Percentiles rank a stretch among this genome's conserved stretches.
Conservation (phyloP, 2,797 vertebrate species). For the Lepus oiostolus region DNA sequence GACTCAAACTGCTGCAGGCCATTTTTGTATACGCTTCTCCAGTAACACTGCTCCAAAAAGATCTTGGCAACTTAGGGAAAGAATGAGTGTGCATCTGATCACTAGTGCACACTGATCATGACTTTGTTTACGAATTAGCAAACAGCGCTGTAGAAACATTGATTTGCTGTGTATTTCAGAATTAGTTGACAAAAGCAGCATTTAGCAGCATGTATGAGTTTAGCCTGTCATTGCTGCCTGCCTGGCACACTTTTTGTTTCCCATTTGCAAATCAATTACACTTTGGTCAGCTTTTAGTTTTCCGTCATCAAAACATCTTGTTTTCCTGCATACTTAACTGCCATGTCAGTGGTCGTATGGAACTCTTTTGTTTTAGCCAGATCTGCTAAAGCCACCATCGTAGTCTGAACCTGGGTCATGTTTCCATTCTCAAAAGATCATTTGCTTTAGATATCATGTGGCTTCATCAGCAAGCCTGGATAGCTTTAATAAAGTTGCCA, state of each 20-base stretch:
- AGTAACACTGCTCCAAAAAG: constrained; percentile 84
- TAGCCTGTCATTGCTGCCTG: constrained; percentile 99
- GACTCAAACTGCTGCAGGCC: too few species aligned
- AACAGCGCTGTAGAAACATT: constrained; percentile 86
- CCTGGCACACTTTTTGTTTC: constrained; percentile 98
- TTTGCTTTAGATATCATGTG: constrained; percentile 99
- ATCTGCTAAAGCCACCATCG: constrained; percentile 95
- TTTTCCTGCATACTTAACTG: constrained; percentile 98
- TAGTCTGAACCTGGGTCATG: constrained; percentile 98
- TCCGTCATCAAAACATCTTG: constrained; percentile 95
- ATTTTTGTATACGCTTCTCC: constrained; percentile 86
- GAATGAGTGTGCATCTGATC: constrained; percentile 87
- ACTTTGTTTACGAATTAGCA: constrained; percentile 89
- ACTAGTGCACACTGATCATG: constrained; percentile 86
- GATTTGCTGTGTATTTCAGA: constrained; percentile 79
- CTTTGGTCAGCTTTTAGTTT: constrained; percentile 98
- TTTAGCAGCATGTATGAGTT: constrained; percentile 83
- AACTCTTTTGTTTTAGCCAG: constrained; percentile 99
- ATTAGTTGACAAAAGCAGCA: constrained; percentile 86
- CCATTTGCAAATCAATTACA: constrained; percentile 99
- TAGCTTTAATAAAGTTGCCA: constrained; percentile 98
- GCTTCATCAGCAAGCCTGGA: constrained; percentile 96
- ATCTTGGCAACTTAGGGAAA: constrained; percentile 86
- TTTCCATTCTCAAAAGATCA: constrained; percentile 99
- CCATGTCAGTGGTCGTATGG: constrained; percentile 95